Base-by-base conservation (phyloP, 2,113 vertebrate species). In the Verasper variegatus region DNA sequence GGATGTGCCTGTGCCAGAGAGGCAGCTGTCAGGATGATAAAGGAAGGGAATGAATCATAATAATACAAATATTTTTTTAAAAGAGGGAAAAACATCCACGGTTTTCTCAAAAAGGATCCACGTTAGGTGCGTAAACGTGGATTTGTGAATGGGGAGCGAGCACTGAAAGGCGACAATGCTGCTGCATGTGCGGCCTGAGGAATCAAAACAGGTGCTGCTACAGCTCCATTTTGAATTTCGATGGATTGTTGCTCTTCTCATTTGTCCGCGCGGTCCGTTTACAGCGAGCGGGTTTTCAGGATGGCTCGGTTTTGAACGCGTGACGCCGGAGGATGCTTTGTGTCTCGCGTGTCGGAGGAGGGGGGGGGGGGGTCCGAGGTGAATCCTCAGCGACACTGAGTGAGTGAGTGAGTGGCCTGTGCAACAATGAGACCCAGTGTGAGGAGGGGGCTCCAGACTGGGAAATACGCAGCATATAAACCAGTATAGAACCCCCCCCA, bases 211-310 rank as follows among this genome's bases (percentile, higher is more conserved):
- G 92, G 91, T 93, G 92, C 91, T 90, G 85, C 21, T 66, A 73
- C 82, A 88, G 89, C 92, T 93, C 92, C 92, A 93, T 93, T 92
- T 93, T 93, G 92, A 85, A 92, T 86, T 64, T 88, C 88, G 76
- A 86, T 82, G 78, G 68, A 55, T 54, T 80, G 61, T 87, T 87
- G 82, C 68, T 31, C 64, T 78, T 78, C 84, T 49, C 78, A 82
- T 74, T 3, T 75, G 26, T 21, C 42, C 10, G 40, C 62, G 64
- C 54, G 31, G 31, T 31, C 31, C 31, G 7, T 80, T 58, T 26
- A 17, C 24, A 21, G 57, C 58, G 62, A 2, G 13, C 3, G 6
- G 20, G 45, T 11, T 31, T 31, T 21, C 3, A 0, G 17, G 40
- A 42, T 11, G 4, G 17, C 4, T 51, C 1, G 47, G 15, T 51